Base-by-base conservation (phyloP, 2,797 vertebrate species). In the Champsocephalus gunnari region DNA sequence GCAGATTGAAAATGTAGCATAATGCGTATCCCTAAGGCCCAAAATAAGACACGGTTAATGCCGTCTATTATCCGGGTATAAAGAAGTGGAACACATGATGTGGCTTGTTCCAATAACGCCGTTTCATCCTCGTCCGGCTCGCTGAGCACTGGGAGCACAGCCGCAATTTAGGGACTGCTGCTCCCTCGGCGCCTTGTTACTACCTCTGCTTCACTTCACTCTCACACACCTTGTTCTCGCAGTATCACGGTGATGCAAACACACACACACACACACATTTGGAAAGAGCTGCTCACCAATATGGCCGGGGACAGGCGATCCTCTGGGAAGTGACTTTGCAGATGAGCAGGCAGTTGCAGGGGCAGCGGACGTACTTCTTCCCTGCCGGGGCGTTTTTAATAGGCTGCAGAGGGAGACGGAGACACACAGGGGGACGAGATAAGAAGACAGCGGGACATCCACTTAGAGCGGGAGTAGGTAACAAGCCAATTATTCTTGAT, bases 281-380 rank as follows among this genome's bases (percentile, higher is more conserved):
- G 47, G 54, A 60, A 53, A 72, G 17, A 71, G 19, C 34, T 59
- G 50, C 95, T 95, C 90, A 98, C 97, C 97, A 98, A 84, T 98
- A 97, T 16, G 96, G 96, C 43, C 97, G 95, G 56, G 97, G 97
- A 73, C 97, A 98, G 80, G 97, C 97, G 73, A 98, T 98, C 90
- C 97, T 94, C 87, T 97, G 97, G 72, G 97, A 97, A 5, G 97
- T 97, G 88, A 98, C 97, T 93, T 97, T 97, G 94, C 97, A 98
- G 93, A 98, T 98, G 85, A 98, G 96, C 70, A 98, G 95, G 88
- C 97, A 98, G 92, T 98, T 98, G 91, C 97, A 98, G 61, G 97
- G 97, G 83, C 97, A 98, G 75, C 97, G 94, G 21, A 98, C 97
- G 54, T 98, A 98, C 89, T 98, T 97, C 94, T 98, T 98, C 73